phyloP scores from a whole-genome alignment of 2,888 invertebrate species.

The Ptilodon capucinus region DNA sequence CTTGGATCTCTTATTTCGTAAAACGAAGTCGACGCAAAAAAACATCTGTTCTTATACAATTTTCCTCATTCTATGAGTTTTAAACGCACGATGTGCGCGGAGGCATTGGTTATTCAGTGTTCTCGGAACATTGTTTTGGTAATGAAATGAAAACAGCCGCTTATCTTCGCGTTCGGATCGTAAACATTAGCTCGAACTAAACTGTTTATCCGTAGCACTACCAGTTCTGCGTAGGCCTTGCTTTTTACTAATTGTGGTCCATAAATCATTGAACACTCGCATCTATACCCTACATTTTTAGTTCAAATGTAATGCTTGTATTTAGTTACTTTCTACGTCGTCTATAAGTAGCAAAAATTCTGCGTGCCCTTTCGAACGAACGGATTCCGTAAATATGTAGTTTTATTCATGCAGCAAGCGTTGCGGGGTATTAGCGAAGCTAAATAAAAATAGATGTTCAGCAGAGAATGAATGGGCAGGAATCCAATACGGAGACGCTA shows the following conservation, averaged over 20 bases:
- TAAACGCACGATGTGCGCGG: not conserved
- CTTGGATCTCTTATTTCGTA: no score
- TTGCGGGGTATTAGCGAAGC: slow-evolving; percentile 15
- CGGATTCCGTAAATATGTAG: slow-evolving; percentile 6
- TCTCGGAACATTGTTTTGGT: not conserved
- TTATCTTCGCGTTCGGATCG: not conserved
- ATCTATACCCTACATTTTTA: no score
- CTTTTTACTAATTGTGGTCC: not conserved
- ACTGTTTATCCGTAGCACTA: not conserved
- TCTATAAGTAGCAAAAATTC: slow-evolving; percentile 1
- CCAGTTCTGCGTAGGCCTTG: not conserved
- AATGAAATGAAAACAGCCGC: not conserved
- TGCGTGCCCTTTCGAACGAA: not conserved
- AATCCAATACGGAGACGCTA: slow-evolving; percentile 10
- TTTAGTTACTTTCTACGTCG: no score
- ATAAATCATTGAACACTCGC: not conserved
- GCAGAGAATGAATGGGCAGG: slow-evolving; percentile 14
- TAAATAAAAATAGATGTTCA: slow-evolving; percentile 36
- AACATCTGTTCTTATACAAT: no score
- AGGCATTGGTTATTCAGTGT: not conserved
- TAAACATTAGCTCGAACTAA: not conserved
- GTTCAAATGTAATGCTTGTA: no score
- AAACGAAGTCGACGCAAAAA: no score
- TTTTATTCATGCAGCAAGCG: slow-evolving; percentile 23
- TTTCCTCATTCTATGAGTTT: not conserved